Evolutionary conservation across 2,797 vertebrate species (phyloP).

Genomic region (Hoplostethus mediterraneus): DNA sequence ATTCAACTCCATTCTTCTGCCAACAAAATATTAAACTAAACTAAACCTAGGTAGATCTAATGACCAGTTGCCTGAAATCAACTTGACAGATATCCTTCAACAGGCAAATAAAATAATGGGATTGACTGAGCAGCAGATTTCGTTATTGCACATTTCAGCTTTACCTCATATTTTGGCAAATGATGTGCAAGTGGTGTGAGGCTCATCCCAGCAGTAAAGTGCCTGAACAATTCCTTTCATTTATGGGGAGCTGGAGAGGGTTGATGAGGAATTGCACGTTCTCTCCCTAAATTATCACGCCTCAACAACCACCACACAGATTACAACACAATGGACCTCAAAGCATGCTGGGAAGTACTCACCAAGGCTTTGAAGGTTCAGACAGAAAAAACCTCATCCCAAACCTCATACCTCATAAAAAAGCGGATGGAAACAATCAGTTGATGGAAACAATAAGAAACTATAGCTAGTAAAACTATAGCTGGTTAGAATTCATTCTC

Average conservation of each 20-base stretch:
- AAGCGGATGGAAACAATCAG: background rate
- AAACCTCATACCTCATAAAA: background rate
- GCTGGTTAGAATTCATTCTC: no score
- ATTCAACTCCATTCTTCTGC: no score
- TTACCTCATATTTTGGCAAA: conserved; percentile 35
- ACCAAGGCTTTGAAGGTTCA: conserved; percentile 8
- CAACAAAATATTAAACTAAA: no score
- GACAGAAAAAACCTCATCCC: background rate
- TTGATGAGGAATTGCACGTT: conserved; percentile 73
- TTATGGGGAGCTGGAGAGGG: conserved; percentile 55
- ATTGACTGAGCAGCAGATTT: background rate
- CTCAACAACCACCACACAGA: conserved; percentile 61
- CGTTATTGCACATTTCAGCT: conserved; percentile 1
- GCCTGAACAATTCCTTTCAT: conserved; percentile 67
- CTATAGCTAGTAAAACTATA: background rate
- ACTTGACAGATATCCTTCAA: background rate
- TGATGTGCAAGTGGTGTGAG: conserved; percentile 33
- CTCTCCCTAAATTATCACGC: conserved; percentile 71
- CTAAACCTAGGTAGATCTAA: no score
- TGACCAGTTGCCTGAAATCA: background rate
- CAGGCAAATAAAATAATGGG: background rate
- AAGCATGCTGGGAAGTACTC: conserved; percentile 45
- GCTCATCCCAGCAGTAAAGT: conserved; percentile 47
- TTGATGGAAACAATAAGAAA: background rate
- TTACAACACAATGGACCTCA: conserved; percentile 56